Conservation (phyloP, 2,888 invertebrate genomes). For the Tetheella fluctuosa region DNA sequence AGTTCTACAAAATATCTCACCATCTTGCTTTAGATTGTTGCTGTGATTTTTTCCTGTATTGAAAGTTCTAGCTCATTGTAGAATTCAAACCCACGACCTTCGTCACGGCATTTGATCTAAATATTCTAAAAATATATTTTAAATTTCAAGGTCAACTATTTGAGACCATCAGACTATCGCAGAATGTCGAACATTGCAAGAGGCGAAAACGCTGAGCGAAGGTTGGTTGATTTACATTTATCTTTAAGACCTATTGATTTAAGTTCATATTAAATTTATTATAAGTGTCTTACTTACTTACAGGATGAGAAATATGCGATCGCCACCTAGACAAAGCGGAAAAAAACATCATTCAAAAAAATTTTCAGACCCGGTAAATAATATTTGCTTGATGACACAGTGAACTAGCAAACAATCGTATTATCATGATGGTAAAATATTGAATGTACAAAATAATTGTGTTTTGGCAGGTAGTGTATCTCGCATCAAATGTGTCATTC, state of each 20-base stretch:
- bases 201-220: conserved; percentile 75
- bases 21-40: too few species aligned
- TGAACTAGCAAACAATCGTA: too few species aligned
- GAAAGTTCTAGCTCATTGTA: too few species aligned
- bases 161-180: conserved; percentile 84
- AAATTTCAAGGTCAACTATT: conserved; percentile 64
- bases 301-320: conserved; percentile 69
- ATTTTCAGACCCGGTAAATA: conserved; percentile 22
- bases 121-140: too few species aligned
- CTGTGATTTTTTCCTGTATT: too few species aligned
- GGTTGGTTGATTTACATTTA: conserved; percentile 43
- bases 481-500: background rate
- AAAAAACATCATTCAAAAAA: conserved; percentile 12
- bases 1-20: too few species aligned
- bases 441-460: too few species aligned
- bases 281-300: conserved; percentile 24
- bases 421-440: too few species aligned
- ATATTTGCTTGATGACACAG: conserved; percentile 17
- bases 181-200: conserved; percentile 82
- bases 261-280: background rate
- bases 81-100: too few species aligned
- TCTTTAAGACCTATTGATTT: background rate
- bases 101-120: too few species aligned
- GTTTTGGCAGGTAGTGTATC: conserved; percentile 21
- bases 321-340: conserved; percentile 27